Evolutionary conservation across 2,113 vertebrate species (phyloP).

Genomic region (Todiramphus chloris): DNA sequence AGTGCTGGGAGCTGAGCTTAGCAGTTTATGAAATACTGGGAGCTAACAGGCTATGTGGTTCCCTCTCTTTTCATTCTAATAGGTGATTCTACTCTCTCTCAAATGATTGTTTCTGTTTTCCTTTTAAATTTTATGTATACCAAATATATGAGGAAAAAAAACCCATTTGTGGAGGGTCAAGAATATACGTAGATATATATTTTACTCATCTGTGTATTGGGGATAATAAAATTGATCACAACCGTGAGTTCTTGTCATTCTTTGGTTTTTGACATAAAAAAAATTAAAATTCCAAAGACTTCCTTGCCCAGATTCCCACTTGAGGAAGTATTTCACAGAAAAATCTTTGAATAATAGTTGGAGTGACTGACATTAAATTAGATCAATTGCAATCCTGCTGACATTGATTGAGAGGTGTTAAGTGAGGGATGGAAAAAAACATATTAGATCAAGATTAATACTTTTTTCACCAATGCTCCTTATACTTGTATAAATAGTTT

Average conservation of each 20-base stretch:
- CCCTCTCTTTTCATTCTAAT: background rate
- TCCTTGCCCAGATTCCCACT: background rate
- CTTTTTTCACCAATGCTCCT: background rate
- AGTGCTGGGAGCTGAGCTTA: background rate
- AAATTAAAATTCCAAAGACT: background rate
- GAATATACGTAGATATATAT: background rate
- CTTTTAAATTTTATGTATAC: background rate
- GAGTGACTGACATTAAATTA: background rate
- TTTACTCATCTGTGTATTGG: background rate
- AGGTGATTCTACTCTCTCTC: background rate
- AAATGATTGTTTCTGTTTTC: background rate
- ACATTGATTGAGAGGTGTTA: slow-evolving; percentile 12
- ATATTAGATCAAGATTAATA: slow-evolving; percentile 3
- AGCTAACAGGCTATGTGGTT: background rate
- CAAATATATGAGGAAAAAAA: background rate
- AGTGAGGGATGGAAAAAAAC: slow-evolving; percentile 9
- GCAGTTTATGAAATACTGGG: background rate
- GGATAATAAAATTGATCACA: background rate
- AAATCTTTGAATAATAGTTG: background rate
- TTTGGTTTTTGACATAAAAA: background rate
- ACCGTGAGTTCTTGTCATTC: background rate
- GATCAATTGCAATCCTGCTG: background rate
- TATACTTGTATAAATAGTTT: background rate
- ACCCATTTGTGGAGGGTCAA: background rate
- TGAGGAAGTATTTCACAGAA: background rate